Base-by-base conservation (phyloP, 30 jellyfish, hydroid and myxozoan species). In the Aurelia aurita complex sp. Pacific region DNA sequence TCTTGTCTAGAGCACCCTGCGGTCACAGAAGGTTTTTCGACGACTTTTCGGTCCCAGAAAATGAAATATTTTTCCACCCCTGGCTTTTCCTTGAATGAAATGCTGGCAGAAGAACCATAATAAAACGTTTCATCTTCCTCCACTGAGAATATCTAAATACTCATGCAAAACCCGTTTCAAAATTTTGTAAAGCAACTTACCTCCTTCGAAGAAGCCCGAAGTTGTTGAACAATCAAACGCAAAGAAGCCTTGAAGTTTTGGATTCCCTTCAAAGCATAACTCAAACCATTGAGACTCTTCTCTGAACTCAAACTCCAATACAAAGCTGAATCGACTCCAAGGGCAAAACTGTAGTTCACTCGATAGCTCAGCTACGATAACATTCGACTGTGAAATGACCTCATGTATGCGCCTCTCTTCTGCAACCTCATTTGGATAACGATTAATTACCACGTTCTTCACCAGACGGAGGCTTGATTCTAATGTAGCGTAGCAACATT, bases 271-370 rank as follows among this genome's bases (percentile, higher is more conserved):
- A 64, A 73, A 83, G 57, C 86, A 76, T 18, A 91, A 19, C 16
- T 64, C 81, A 66, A 11, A 69, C 97, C 97, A 91, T 32, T 79
- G 80, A 5, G 96, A 83, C 74, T 84, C 97, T 35, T 73, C 67
- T 57, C 64, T 69, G 62, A 4, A 77, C 69, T 91, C 97, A 64
- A 67, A 91, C 64, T 91, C 96, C 42, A 91, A 74, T 15, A 91
- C 96, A 65, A 23, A 66, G 66, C 85, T 79, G 64, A 91, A 82
- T 29, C 85, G 80, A 60, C 72, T 54, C 97, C 97, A 91, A 2
- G 97, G 97, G 69, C 97, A 91, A 57, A 78, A 71, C 83, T 77
- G 90, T 12, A 91, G 65, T 33, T 84, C 97, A 1, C 85, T 66
- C 51, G 80, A 74, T 64, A 84, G 64, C 38, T 72, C 92, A 38